These are phyloP conservation scores for Eubucco bourcierii DNA, from an alignment of 2,113 vertebrate genomes.

Conservation along the genomic window DNA sequence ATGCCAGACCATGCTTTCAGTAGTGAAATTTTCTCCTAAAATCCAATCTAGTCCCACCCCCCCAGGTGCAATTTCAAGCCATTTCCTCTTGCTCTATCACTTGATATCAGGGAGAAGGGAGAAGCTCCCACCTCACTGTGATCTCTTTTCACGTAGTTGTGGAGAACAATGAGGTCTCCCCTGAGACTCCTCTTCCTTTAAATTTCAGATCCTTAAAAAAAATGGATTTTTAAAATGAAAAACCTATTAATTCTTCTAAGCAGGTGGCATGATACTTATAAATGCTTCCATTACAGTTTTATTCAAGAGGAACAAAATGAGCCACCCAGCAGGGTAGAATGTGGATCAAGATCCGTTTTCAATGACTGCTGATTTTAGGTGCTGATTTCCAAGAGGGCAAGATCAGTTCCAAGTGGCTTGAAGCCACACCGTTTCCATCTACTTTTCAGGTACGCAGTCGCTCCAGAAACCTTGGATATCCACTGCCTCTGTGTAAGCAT, in stretches of 20 bases:
- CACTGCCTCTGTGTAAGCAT: background rate
- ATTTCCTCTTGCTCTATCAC: too few species aligned
- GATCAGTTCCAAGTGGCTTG: background rate
- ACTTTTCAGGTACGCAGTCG: background rate
- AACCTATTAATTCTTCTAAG: conserved; percentile 2
- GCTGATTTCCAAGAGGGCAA: background rate
- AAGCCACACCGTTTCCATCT: background rate
- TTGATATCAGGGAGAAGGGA: too few species aligned
- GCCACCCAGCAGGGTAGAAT: background rate
- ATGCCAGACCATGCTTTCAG: too few species aligned
- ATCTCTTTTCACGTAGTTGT: too few species aligned
- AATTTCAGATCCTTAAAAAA: background rate
- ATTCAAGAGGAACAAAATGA: conserved; percentile 6
- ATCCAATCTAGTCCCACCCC: too few species aligned
- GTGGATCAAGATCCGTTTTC: background rate
- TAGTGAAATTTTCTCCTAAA: too few species aligned
- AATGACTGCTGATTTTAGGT: background rate
- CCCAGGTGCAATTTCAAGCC: too few species aligned
- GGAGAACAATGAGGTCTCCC: too few species aligned
- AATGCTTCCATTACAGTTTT: background rate
- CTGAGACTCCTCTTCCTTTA: background rate
- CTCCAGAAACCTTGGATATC: background rate
- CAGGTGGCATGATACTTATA: background rate
- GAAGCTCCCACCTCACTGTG: too few species aligned
- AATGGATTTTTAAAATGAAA: conserved; percentile 42